Base-by-base conservation (phyloP, 2,113 vertebrate genomes). In the Perccottus glenii region DNA sequence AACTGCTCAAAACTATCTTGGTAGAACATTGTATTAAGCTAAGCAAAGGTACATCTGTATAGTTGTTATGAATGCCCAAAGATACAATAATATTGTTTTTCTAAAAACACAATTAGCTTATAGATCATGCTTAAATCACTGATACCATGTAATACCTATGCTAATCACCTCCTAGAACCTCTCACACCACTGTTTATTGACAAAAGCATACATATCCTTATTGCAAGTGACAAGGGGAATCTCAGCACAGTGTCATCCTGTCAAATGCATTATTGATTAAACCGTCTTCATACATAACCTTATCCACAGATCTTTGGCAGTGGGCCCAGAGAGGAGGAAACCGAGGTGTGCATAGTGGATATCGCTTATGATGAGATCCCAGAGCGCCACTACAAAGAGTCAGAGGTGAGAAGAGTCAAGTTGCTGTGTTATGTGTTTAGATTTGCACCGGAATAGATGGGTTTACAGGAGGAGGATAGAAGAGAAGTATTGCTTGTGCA, bases 331-430 rank as follows among this genome's bases (percentile, higher is more conserved):
- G 95, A 96, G 0, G 84, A 96, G 67, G 96, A 98, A 68, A 93
- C 93, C 6, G 96, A 99, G 87, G 95, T 98, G 56, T 98, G 96
- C 81, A 93, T 95, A 10, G 93, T 99, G 50, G 98, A 99, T 77
- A 99, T 99, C 2, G 97, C 94, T 73, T 97, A 95, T 0, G 97
- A 99, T 52, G 98, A 99, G 82, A 95, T 99, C 79, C 95, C 98
- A 0, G 97, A 99, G 82, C 95, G 98, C 65, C 97, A 99, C 84
- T 99, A 97, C 91, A 99, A 99, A 80, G 96, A 98, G 33, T 95
- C 95, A 0, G 98, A 99, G 95, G 98, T 99, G 75, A 80, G 85
- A 16, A 27, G 7, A 50, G 40, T 43, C 4, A 12, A 7, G 14
- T 9, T 27, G 1, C 27, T 40, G 43, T 8, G 14, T 48, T 68